Base-by-base conservation (phyloP, 2,888 invertebrate genomes). In the Lasius platythorax region DNA sequence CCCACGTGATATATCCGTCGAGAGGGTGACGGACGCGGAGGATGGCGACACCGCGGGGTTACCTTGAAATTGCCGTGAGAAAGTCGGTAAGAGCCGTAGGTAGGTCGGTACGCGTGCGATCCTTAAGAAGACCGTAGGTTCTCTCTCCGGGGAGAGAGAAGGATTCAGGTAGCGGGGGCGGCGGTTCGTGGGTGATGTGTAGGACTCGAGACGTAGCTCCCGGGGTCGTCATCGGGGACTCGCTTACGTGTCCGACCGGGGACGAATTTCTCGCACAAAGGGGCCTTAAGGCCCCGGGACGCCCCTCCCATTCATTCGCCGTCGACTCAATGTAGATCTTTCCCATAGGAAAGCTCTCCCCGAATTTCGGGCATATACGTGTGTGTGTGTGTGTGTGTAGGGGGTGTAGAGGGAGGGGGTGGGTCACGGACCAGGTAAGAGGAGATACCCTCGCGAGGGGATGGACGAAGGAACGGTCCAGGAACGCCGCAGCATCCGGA, bases 191-290 rank as follows among this genome's bases (percentile, higher is more conserved):
- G 88, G 87, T 84, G 23, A 23, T 23, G 23, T 23, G 87, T 61
- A 40, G 53, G 56, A 73, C 67, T 56, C 72, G 78, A 79, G 43
- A 64, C 68, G 53, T 79, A 64, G 66, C 53, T 56, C 56, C 63
- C 68, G n/a, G 50, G 50, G 18, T 78, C 81, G 64, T 70, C 56
- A 72, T 66, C 74, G 78, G 61, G 64, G 85, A 75, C 72, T 73
- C 87, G 89, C 82, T 88, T 79, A 83, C 85, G 84, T 76, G 85
- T 74, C 85, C 88, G 88, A 82, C 12, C 30, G 30, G 30, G 53
- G 30, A 93, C 78, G 88, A 93, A 94, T 93, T 92, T 90, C 73
- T 73, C 23, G 92, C 91, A 94, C 95, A 95, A 95, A 94, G 93
- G 94, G 12, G 43, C 3, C n/a, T 92, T 91, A 88, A 83, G 74